Evolutionary conservation across 2,888 invertebrate species (phyloP), one percentile per base, ranked within the genome.

Genomic region (Drosophila percnosoma): DNA sequence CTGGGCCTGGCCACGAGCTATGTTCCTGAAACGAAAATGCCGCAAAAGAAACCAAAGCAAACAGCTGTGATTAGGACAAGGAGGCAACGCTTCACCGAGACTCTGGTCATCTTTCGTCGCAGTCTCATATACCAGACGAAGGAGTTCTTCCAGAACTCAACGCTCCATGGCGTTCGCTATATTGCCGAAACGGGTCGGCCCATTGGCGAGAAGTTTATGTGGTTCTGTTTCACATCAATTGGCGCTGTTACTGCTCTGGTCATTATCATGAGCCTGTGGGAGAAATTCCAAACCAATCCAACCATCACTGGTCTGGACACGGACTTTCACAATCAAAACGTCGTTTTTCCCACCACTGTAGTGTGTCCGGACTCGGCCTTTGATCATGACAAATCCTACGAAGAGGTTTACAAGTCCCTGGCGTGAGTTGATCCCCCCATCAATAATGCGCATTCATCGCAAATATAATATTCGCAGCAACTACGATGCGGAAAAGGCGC

Each of bases 281-380:
- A 96, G 85, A 97, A 96, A 91, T 97, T 97, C 92, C 96, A 96
- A 94, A 96, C 96, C 0, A 96, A 96, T 93, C 97, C 97, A 6
- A 97, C 97, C 0, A 96, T 97, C 62, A 97, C 96, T 36, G 96
- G 96, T 51, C 94, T 97, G 84, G 96, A 97, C 90, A 96, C 96
- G 0, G 96, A 96, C 92, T 96, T 96, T 89, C 96, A 96, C 90
- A 96, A 95, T 89, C 96, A 96, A 95, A 95, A 96, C 87, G 96
- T 96, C 0, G 95, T 96, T 5, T 96, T 96, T 92, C 96, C 96
- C 4, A 95, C 96, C 0, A 94, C 96, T 0, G 95, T 96, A 0
- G 93, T 96, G 59, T 96, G 96, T 83, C 94, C 94, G 15, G 82
- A 92, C 54, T 93, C 93, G 68, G 94, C 95, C 0, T 94, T 94